A percentile compares a stretch with the other conserved stretches of the same genome.
phyloP scores from a whole-genome alignment of 2,888 invertebrate genomes.

The Eupithecia insigniata region DNA sequence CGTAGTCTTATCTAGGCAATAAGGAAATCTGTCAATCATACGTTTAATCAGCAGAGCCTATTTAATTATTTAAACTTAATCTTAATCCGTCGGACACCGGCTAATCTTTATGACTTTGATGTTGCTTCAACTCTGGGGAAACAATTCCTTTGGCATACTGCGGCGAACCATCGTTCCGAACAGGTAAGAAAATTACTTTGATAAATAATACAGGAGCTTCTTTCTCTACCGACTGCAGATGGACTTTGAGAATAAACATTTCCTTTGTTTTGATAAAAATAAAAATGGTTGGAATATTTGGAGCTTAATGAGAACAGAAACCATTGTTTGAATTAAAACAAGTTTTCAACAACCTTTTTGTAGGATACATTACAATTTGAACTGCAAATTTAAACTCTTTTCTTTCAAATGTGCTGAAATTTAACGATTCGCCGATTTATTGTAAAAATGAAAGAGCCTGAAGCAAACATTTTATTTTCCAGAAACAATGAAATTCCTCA shows the following conservation, averaged over 20 bases:
- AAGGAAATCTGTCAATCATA: conserved; percentile 33
- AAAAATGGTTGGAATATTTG: not conserved
- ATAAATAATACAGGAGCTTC: not conserved
- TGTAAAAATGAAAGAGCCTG: not conserved
- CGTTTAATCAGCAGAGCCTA: conserved; percentile 30
- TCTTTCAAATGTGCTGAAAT: not conserved
- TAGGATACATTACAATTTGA: not conserved
- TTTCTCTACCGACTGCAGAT: not conserved
- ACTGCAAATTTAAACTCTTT: not conserved
- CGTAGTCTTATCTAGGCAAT: conserved; percentile 24
- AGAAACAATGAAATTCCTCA: conserved; percentile 67
- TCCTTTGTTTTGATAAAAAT: conserved; percentile 4
- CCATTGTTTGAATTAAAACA: not conserved
- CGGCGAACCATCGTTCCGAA: conserved; percentile 48
- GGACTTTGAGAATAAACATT: not conserved
- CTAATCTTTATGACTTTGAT: conserved; percentile 37
- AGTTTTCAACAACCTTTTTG: not conserved
- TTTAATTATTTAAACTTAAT: conserved; percentile 14
- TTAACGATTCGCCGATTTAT: not conserved
- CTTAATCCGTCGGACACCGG: conserved; percentile 30
- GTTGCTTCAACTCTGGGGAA: conserved; percentile 40
- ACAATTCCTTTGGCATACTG: conserved; percentile 45
- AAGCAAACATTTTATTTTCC: conserved; percentile 37
- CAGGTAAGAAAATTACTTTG: conserved; percentile 50
- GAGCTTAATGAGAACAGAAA: not conserved